phyloP scores from a whole-genome alignment of 2,888 invertebrate genomes.

The Orchesellides sinensis region DNA sequence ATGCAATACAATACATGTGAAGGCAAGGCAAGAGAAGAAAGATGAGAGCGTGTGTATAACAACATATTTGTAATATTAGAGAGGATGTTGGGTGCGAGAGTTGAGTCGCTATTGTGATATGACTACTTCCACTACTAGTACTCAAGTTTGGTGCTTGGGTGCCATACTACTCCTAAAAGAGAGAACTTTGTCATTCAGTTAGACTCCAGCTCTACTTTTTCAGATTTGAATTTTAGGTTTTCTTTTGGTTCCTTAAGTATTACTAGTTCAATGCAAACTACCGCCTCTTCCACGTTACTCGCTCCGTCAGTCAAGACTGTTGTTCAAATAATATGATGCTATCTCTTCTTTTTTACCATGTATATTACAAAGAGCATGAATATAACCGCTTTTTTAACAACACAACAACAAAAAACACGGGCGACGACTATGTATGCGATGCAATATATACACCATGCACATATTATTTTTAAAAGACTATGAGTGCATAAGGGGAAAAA shows the following conservation, averaged over 20 bases:
- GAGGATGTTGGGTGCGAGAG: neutral
- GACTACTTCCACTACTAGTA: neutral
- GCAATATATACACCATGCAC: constrained; percentile 30
- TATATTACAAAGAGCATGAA: neutral
- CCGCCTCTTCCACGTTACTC: neutral
- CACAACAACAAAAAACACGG: neutral
- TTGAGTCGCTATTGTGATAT: constrained; percentile 3
- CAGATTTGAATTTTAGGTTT: neutral
- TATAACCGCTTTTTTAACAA: constrained; percentile 5
- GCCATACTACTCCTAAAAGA: neutral
- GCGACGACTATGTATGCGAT: constrained; percentile 23
- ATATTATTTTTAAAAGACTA: no score
- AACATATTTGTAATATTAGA: no score
- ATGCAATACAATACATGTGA: no score
- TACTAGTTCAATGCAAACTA: neutral
- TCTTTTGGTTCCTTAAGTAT: neutral
- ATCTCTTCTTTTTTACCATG: constrained; percentile 17
- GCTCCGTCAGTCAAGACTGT: constrained; percentile 48
- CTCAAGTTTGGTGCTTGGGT: neutral
- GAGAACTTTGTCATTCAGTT: neutral
- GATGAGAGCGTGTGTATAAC: constrained; percentile 6
- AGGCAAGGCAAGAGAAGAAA: no score
- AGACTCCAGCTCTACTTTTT: constrained; percentile 3
- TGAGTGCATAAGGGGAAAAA: constrained; percentile 18
- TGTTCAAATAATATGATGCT: constrained; percentile 62